These are phyloP conservation scores for Agrochola macilenta DNA, from an alignment of 2,888 invertebrate species.

Conservation along the genomic window DNA sequence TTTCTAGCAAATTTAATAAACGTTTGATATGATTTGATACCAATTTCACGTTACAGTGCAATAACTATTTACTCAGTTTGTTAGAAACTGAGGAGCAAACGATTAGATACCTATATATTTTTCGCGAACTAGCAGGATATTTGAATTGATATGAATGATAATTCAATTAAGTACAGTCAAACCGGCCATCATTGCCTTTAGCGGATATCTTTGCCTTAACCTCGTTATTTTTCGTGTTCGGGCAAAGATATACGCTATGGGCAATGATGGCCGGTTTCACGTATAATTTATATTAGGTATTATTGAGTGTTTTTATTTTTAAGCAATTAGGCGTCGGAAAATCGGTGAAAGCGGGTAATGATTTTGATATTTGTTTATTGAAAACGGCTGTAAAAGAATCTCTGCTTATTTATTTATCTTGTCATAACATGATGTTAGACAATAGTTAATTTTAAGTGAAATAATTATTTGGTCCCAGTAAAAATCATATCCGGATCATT, in stretches of 20 bases:
- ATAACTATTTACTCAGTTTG: background rate
- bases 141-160: background rate
- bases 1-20: too few species aligned
- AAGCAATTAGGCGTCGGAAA: too few species aligned
- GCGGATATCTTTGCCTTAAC: too few species aligned
- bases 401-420: background rate
- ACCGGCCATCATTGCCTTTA: too few species aligned
- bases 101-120: slow-evolving; percentile 1
- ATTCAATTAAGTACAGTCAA: background rate
- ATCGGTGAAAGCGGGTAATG: too few species aligned
- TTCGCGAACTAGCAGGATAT: background rate
- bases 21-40: background rate
- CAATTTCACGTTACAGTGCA: background rate
- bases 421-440: background rate
- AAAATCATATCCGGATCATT: background rate
- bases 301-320: background rate
- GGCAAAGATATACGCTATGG: too few species aligned
- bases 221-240: too few species aligned
- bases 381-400: background rate
- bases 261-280: too few species aligned
- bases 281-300: background rate
- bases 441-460: background rate
- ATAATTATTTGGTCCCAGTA: background rate
- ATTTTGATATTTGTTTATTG: background rate
- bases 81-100: slow-evolving; percentile 20